Base-by-base conservation (phyloP, 2,888 invertebrate species). In the Sarcophaga rosellei region DNA sequence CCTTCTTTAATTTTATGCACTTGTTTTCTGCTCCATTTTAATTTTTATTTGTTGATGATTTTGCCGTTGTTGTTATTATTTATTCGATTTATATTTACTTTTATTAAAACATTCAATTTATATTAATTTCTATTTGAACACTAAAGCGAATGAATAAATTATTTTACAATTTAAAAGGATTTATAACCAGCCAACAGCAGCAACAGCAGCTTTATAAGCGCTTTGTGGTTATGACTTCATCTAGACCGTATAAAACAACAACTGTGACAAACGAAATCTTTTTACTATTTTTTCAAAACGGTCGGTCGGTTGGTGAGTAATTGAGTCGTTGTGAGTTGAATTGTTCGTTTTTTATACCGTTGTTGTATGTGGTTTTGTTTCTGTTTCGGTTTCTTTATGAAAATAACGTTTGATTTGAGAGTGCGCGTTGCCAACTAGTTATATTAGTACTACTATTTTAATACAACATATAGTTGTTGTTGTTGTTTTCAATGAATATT, bases 171-270 rank as follows among this genome's bases (percentile, higher is more conserved):
- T 35, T 35, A 35, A 35, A 35, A 35, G 35, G 35, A 35, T 35
- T 35, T 35, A 35, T 35, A 10, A 35, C 35, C 35, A 10, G 35
- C 35, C 35, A 35, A 66, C 59, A 72, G n/a, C n/a, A 62, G 47
- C 45, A 62, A n/a, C 66, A 72, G 23, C 44, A 78, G 62, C 35
- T 35, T 10, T 35, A 35, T 10, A 35, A 35, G 35, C 74, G 75
- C 21, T 65, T 21, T 15, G 21, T 72, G 35, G 35, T 35, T 35
- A 15, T 70, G 86, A 86, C 86, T 86, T 86, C 74, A 84, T 62
- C 61, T 81, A 53, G 69, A 81, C 83, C 83, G 86, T 75, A 70
- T 77, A 84, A 84, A 86, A 86, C 86, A 86, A 86, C 86, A 86
- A 86, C 86, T 86, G 85, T 57, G 84, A 84, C 57, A 82, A 72